Evolutionary conservation across 2,888 invertebrate genomes (phyloP), one percentile per base, ranked within the genome.

Genomic region (Amaurobius ferox): DNA sequence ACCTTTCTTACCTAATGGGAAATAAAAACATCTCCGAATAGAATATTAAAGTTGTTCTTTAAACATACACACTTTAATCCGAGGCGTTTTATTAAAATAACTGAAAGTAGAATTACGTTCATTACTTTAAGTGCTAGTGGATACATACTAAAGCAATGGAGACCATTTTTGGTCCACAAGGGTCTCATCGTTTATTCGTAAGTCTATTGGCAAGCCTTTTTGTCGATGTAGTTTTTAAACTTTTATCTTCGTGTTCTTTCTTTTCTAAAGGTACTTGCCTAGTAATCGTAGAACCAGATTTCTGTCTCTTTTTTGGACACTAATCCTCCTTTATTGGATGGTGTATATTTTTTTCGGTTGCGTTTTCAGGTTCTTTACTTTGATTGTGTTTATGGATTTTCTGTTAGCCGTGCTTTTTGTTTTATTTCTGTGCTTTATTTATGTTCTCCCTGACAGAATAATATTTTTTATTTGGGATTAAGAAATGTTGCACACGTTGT

Each of bases 321-420:
- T 80, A 80, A 80, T 80, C 79, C 73, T 67, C 67, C 67, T 80
- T 80, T 80, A 80, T 80, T 80, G 73, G 79, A 30, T 48, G 62
- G 40, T 71, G 64, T 80, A 80, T 71, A 44, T 70, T 30, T 70
- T 78, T 48, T 64, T n/a, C 26, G 55, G n/a, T 28, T 61, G 74
- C 35, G 74, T 39, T 77, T 70, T 26, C 70, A 68, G 68, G 70
- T 32, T 55, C 48, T 23, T 26, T 32, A 40, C 30, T n/a, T 44
- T 80, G 79, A 67, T 80, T 80, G 71, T 72, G 67, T 67, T 66
- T 73, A 19, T 9, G 48, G 55, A 44, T 44, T 29, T 40, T 66
- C 35, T 72, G 23, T 13, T 40, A 7, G 7, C 32, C 28, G 13
- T 79, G 70, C 28, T 29, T 68, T 72, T 44, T 44, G 26, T 80